A percentile compares a stretch with the other conserved stretches of the same genome.
phyloP scores from a whole-genome alignment of 2,888 invertebrate species.

The Lottia scabra region DNA sequence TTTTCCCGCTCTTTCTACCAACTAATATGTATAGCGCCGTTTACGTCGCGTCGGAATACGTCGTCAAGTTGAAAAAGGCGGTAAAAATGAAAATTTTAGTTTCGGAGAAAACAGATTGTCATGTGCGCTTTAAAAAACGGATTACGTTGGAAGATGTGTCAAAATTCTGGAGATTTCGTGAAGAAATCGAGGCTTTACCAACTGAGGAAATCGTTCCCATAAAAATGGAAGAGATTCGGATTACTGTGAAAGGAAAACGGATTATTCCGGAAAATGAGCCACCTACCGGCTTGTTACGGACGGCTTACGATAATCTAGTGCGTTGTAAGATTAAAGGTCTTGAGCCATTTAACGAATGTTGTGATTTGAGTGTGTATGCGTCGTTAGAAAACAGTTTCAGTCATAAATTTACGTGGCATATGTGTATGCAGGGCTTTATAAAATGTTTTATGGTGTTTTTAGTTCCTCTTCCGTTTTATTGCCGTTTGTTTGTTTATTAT shows the following conservation, averaged over 20 bases:
- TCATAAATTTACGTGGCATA: slow-evolving; percentile 53
- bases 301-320: slow-evolving; percentile 56
- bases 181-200: slow-evolving; percentile 42
- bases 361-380: slow-evolving; percentile 56
- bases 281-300: slow-evolving; percentile 57
- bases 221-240: slow-evolving; percentile 48
- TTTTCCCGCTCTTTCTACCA: slow-evolving; percentile 60
- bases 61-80: slow-evolving; percentile 55
- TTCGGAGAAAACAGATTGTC: slow-evolving; percentile 45
- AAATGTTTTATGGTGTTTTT: slow-evolving; percentile 53
- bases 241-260: slow-evolving; percentile 59
- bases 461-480: slow-evolving; percentile 61
- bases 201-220: slow-evolving; percentile 49
- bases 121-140: slow-evolving; percentile 47
- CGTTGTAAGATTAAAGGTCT: slow-evolving; percentile 61
- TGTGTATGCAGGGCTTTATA: slow-evolving; percentile 45
- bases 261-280: slow-evolving; percentile 60
- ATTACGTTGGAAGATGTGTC: slow-evolving; percentile 49
- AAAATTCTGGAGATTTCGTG: slow-evolving; percentile 49
- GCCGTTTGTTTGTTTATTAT: slow-evolving; percentile 60
- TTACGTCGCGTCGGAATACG: slow-evolving; percentile 60
- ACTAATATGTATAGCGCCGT: slow-evolving; percentile 57
- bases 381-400: slow-evolving; percentile 43
- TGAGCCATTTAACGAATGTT: slow-evolving; percentile 62
- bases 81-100: slow-evolving; percentile 55